Conservation (phyloP, 2,797 vertebrate species). For the Huso huso region DNA sequence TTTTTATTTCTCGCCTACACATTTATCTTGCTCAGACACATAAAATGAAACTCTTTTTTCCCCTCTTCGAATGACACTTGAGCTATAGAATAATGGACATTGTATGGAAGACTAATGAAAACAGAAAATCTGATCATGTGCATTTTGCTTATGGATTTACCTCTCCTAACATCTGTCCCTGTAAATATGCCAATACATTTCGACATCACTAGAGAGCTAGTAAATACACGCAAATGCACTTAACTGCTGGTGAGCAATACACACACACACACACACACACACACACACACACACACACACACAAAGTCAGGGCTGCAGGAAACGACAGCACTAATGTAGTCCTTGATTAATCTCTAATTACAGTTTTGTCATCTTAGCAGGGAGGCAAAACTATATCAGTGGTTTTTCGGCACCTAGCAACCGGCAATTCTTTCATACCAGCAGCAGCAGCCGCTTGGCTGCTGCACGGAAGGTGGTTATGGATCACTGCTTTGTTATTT, state of each 20-base stretch:
- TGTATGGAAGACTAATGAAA: slow-evolving; percentile 12
- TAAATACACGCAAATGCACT: slow-evolving; percentile 65
- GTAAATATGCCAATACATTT: slow-evolving; percentile 67
- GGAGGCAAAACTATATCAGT: slow-evolving; percentile 77
- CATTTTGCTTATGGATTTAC: slow-evolving; percentile 45
- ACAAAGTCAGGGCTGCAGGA: slow-evolving; percentile 56
- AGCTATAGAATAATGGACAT: background rate
- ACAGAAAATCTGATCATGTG: slow-evolving; percentile 37
- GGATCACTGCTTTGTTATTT: slow-evolving; percentile 76
- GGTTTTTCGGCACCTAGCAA: slow-evolving; percentile 82
- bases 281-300: slow-evolving; percentile 13
- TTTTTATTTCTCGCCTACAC: background rate
- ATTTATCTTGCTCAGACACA: slow-evolving; percentile 8
- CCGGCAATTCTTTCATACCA: slow-evolving; percentile 63
- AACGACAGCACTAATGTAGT: slow-evolving; percentile 65
- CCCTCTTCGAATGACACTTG: background rate
- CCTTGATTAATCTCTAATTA: slow-evolving; percentile 88
- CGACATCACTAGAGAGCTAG: slow-evolving; percentile 60
- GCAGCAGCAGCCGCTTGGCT: slow-evolving; percentile 53
- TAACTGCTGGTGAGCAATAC: slow-evolving; percentile 64
- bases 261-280: slow-evolving; percentile 7
- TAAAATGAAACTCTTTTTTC: background rate
- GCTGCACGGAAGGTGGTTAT: slow-evolving; percentile 65
- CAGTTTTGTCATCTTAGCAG: slow-evolving; percentile 79
- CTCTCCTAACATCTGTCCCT: slow-evolving; percentile 40